Evolutionary conservation across 2,113 vertebrate genomes (phyloP).

Genomic region (Uria lomvia): DNA sequence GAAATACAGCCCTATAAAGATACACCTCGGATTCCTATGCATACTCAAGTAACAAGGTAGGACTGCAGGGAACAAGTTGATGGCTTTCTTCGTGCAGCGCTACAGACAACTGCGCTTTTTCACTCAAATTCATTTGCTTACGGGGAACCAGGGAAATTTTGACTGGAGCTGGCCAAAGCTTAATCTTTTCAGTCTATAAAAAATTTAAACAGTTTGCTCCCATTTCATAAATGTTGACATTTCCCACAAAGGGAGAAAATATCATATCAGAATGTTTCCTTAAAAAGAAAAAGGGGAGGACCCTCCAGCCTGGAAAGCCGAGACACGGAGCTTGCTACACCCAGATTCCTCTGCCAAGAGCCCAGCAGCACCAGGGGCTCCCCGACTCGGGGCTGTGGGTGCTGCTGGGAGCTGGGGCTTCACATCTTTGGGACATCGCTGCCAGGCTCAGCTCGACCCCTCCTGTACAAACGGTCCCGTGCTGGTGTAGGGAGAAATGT

Average conservation of each 20-base stretch:
- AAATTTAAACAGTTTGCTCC: conserved; percentile 37
- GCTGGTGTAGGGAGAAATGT: rapidly evolving
- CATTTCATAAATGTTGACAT: conserved; percentile 31
- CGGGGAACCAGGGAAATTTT: conserved; percentile 47
- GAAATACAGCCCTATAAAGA: background rate
- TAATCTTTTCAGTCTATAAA: conserved; percentile 52
- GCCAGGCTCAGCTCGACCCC: background rate
- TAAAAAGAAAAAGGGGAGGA: background rate
- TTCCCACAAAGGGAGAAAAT: background rate
- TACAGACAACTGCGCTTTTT: background rate
- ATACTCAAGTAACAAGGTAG: conserved; percentile 4
- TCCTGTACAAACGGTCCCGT: background rate
- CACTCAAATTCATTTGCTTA: conserved; percentile 38
- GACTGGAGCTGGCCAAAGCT: background rate
- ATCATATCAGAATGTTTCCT: background rate
- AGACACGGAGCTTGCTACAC: background rate
- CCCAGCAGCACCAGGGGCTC: background rate
- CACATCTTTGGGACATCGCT: too few species aligned
- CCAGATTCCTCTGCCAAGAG: background rate
- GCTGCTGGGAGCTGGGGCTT: background rate
- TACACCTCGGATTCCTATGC: background rate
- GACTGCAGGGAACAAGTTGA: conserved; percentile 10
- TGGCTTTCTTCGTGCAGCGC: background rate
- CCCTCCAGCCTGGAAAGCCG: background rate
- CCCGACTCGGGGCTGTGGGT: background rate